Conservation (phyloP, 1,140 invertebrate genomes). For the Bombus difficillimus region DNA sequence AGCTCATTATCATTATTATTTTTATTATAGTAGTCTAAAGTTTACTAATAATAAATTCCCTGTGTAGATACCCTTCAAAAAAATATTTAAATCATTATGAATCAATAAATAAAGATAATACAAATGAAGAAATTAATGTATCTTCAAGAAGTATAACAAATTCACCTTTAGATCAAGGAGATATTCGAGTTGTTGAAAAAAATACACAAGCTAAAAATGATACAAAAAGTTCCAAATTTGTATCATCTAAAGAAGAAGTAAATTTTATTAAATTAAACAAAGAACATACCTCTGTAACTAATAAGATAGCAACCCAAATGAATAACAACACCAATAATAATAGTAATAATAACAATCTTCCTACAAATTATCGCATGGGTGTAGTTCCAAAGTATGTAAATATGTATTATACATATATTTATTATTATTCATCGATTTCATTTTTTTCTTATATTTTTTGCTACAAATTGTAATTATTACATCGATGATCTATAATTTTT, state of each 20-base stretch:
- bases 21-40: background rate
- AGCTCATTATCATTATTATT: background rate
- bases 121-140: conserved; percentile 27
- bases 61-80: conserved; percentile 57
- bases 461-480: background rate
- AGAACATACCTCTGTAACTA: conserved; percentile 59
- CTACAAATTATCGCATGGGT: conserved; percentile 76
- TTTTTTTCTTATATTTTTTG: background rate
- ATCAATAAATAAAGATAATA: conserved; percentile 16
- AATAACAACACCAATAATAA: conserved; percentile 50
- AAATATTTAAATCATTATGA: conserved; percentile 26
- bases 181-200: conserved; percentile 27
- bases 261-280: conserved; percentile 69
- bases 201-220: conserved; percentile 16
- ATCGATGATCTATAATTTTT: background rate
- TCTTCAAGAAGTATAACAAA: conserved; percentile 10
- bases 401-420: conserved; percentile 41
- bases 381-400: conserved; percentile 80
- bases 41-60: conserved; percentile 14
- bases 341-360: conserved; percentile 28
- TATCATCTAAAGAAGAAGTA: conserved; percentile 41
- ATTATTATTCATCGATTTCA: background rate
- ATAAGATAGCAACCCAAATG: conserved; percentile 68
- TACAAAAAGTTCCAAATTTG: conserved; percentile 24
- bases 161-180: conserved; percentile 56